phyloP scores from a whole-genome alignment of 2,888 invertebrate species.

The Bugula neritina region DNA sequence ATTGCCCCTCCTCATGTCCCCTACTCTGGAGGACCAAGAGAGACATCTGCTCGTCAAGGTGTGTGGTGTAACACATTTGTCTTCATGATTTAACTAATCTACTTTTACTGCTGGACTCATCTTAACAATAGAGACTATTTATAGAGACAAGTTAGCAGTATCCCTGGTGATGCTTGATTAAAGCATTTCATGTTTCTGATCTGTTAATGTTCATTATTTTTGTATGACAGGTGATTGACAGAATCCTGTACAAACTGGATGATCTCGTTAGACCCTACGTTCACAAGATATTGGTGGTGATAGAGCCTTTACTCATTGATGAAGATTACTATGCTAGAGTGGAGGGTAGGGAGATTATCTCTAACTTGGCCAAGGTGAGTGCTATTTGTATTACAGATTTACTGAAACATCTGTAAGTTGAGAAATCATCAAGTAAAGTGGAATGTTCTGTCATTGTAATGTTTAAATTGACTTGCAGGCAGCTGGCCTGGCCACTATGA shows the following conservation, averaged over 20 bases:
- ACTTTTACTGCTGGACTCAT: too few species aligned
- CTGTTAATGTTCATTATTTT: too few species aligned
- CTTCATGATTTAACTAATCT: too few species aligned
- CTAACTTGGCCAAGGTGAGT: conserved; percentile 81
- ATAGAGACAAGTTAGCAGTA: too few species aligned
- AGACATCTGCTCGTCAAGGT: conserved; percentile 96
- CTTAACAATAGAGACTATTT: too few species aligned
- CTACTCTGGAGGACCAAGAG: conserved; percentile 97
- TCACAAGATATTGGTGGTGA: conserved; percentile 98
- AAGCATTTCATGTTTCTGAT: too few species aligned
- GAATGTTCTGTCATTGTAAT: too few species aligned
- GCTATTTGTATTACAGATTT: too few species aligned
- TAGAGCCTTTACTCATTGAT: conserved; percentile 95
- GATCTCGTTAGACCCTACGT: conserved; percentile 98
- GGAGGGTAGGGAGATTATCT: conserved; percentile 97
- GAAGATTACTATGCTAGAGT: conserved; percentile 99
- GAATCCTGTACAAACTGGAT: conserved; percentile 94
- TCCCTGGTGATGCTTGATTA: too few species aligned
- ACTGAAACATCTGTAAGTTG: too few species aligned
- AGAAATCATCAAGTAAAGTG: too few species aligned
- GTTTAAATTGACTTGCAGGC: too few species aligned
- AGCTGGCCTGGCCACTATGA: conserved; percentile 98
- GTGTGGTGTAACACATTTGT: not conserved
- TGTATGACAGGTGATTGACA: conserved; percentile 72
- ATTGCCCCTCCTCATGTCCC: conserved; percentile 96